Percentiles rank a stretch among this genome's conserved stretches.
Conservation (phyloP, 2,797 vertebrate genomes). For the Salmo trutta region DNA sequence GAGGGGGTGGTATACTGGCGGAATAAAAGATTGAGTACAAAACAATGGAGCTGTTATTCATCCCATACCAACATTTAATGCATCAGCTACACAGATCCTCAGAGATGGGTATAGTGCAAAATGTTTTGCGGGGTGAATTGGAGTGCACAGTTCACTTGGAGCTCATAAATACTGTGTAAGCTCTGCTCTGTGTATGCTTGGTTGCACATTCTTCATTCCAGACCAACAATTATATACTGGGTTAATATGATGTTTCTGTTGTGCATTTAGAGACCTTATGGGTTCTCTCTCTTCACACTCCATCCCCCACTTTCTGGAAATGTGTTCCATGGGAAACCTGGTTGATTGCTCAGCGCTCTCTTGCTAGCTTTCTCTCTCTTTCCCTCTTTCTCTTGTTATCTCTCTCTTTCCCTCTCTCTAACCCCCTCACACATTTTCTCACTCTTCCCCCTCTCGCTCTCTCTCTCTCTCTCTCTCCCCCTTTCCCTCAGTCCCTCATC, state of each 20-base stretch:
- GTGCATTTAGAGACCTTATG: neutral
- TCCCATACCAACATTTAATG: neutral
- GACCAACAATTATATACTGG: neutral
- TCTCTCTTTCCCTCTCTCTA: constrained; percentile 15
- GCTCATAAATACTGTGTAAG: neutral
- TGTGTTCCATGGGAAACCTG: constrained; percentile 38
- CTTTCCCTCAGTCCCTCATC: neutral
- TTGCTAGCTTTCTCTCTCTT: neutral
- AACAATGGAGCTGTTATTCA: neutral
- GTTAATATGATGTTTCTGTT: neutral
- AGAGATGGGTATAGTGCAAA: neutral
- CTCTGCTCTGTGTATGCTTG: neutral
- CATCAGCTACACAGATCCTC: neutral
- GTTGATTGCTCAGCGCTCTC: constrained; percentile 46
- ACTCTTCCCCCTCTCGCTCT: no score
- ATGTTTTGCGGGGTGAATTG: neutral
- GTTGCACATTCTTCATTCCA: neutral
- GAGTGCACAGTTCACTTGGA: neutral
- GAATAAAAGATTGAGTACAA: neutral
- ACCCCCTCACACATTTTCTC: neutral
- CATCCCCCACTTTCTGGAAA: neutral
- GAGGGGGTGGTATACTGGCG: neutral
- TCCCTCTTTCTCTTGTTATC: neutral
- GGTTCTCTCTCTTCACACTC: neutral
- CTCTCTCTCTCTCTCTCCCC: no score